Evolutionary conservation across 53 echinoderm and acorn worm species (phyloP).

Genomic region (Hippasteria phrygiana): DNA sequence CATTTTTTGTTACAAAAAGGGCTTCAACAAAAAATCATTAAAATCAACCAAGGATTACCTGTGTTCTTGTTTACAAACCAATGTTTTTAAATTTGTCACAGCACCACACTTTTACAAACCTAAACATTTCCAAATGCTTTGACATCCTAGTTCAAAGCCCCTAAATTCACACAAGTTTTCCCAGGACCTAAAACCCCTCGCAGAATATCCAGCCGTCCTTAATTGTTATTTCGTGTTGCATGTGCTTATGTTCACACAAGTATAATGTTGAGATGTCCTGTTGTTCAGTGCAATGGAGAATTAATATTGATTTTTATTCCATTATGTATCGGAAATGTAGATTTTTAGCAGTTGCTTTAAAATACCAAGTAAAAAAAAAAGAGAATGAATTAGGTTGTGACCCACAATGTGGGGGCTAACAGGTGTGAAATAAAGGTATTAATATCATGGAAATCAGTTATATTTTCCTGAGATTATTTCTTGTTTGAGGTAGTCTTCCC

Average conservation of each 20-base stretch:
- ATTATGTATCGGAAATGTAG: conserved; percentile 7
- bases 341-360: conserved; percentile 39
- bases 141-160: no score
- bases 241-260: conserved; percentile 25
- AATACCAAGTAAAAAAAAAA: conserved; percentile 13
- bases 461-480: neutral
- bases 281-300: conserved; percentile 55
- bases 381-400: conserved; percentile 16
- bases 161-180: no score
- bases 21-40: no score
- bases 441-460: conserved; percentile 5
- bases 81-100: no score
- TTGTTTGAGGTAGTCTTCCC: neutral
- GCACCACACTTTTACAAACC: no score
- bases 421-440: conserved; percentile 45
- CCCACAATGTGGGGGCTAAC: conserved; percentile 37
- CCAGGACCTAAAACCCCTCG: no score
- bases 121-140: no score
- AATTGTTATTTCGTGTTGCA: neutral
- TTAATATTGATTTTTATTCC: neutral
- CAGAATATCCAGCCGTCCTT: neutral
- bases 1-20: no score
- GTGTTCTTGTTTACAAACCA: no score
- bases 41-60: no score
- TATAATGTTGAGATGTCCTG: conserved; percentile 19